Evolutionary conservation across 2,888 invertebrate genomes (phyloP).

Genomic region (Altica lythri): DNA sequence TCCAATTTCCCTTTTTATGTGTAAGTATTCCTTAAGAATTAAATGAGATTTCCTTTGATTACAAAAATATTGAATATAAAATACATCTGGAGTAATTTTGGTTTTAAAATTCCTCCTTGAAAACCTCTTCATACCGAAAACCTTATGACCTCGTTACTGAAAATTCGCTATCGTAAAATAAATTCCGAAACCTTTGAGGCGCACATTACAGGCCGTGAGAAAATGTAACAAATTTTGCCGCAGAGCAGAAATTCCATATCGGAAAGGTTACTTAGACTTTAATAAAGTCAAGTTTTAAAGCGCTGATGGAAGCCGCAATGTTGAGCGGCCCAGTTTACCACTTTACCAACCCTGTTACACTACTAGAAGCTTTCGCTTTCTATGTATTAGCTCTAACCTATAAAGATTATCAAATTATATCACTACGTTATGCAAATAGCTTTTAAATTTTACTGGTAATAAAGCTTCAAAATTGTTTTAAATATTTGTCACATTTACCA

Average conservation of each 20-base stretch:
- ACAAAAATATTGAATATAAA: slow-evolving; percentile 24
- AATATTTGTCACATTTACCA: too few species aligned
- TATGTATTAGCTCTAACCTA: too few species aligned
- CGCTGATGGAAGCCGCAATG: slow-evolving; percentile 31
- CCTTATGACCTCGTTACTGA: slow-evolving; percentile 22
- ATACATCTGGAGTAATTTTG: slow-evolving; percentile 16
- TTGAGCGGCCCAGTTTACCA: slow-evolving; percentile 6
- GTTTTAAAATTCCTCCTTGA: slow-evolving; percentile 19
- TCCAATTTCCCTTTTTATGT: not conserved
- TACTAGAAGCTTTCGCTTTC: slow-evolving; percentile 3
- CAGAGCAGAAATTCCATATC: slow-evolving; percentile 24
- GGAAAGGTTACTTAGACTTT: slow-evolving; percentile 30
- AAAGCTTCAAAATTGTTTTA: too few species aligned
- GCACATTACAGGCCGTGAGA: slow-evolving; percentile 22
- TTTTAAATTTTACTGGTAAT: too few species aligned
- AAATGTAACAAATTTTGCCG: slow-evolving; percentile 27
- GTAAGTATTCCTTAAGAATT: not conserved
- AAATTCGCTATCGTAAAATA: slow-evolving; percentile 22
- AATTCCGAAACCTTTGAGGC: slow-evolving; percentile 21
- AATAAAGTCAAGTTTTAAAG: slow-evolving; percentile 39
- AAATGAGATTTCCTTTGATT: not conserved
- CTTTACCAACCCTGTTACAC: not conserved
- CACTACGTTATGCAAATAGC: too few species aligned
- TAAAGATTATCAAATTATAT: too few species aligned
- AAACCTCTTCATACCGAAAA: slow-evolving; percentile 22